Evolutionary conservation across 2,797 vertebrate species (phyloP).

Genomic region (Hephaestus fuliginosus): DNA sequence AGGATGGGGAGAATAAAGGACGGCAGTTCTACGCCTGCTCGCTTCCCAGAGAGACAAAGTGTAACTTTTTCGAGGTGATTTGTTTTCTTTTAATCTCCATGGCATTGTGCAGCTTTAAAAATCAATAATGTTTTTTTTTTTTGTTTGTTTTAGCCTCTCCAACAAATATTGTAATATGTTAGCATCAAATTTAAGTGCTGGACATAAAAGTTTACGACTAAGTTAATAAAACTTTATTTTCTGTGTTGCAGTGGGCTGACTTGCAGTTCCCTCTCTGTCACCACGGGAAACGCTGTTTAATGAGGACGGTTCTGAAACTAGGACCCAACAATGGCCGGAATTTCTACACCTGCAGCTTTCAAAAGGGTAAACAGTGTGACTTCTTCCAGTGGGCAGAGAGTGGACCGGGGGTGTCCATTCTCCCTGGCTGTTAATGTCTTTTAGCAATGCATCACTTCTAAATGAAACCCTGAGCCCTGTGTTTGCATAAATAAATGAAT

Average conservation of each 20-base stretch:
- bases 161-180: neutral
- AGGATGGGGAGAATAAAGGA: conserved; percentile 93
- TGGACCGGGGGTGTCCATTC: conserved; percentile 74
- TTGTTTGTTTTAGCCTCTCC: neutral
- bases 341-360: conserved; percentile 91
- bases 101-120: neutral
- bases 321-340: conserved; percentile 94
- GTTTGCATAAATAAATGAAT: neutral
- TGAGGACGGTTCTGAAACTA: conserved; percentile 94
- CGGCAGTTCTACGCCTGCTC: conserved; percentile 92
- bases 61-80: conserved; percentile 93
- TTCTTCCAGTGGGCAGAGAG: conserved; percentile 94
- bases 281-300: conserved; percentile 90
- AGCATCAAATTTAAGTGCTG: conserved; percentile 12
- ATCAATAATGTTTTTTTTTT: neutral
- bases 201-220: conserved; percentile 16
- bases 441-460: neutral
- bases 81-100: neutral
- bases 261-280: conserved; percentile 91
- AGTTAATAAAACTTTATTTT: conserved; percentile 32
- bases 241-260: conserved; percentile 93
- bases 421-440: conserved; percentile 75
- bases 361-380: conserved; percentile 90
- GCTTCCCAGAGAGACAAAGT: conserved; percentile 86
- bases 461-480: neutral